Evolutionary conservation across 2,797 vertebrate genomes (phyloP).

Genomic region (Falco rusticolus): DNA sequence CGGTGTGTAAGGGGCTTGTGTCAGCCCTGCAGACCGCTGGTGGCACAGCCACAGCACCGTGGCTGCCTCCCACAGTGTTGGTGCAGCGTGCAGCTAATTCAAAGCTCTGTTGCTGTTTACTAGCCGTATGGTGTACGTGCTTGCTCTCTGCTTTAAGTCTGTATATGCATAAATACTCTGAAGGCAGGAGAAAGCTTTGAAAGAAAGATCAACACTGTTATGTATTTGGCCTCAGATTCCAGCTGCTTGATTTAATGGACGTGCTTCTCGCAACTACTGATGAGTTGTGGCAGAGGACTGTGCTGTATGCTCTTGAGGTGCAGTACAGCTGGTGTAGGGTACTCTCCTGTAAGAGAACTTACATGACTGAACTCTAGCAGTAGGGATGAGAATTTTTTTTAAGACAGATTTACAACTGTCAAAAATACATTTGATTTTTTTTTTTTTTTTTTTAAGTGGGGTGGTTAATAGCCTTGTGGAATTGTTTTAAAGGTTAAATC

Average conservation of each 20-base stretch:
- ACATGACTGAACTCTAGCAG: not conserved
- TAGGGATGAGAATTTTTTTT: not conserved
- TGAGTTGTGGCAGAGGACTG: not conserved
- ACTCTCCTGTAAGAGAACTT: not conserved
- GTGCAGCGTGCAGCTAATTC: not conserved
- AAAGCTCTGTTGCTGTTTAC: not conserved
- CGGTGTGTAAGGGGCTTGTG: not conserved
- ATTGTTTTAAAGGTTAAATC: not conserved
- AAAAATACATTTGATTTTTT: not conserved
- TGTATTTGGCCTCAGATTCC: not conserved
- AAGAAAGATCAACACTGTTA: not conserved
- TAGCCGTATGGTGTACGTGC: rapidly evolving
- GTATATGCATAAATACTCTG: not conserved
- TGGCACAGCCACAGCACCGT: not conserved
- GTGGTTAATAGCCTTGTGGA: not conserved
- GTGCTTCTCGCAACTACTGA: not conserved
- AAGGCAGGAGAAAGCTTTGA: not conserved
- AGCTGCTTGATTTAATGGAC: not conserved
- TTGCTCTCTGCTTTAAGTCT: not conserved
- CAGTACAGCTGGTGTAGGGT: not conserved
- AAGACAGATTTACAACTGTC: not conserved
- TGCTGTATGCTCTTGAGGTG: not conserved
- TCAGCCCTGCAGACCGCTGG: not conserved
- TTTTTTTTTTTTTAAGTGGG: not conserved
- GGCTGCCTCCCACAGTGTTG: not conserved